A percentile compares a stretch with the other conserved stretches of the same genome.
phyloP scores from a whole-genome alignment of 2,797 vertebrate genomes.

The Borostomias antarcticus region DNA sequence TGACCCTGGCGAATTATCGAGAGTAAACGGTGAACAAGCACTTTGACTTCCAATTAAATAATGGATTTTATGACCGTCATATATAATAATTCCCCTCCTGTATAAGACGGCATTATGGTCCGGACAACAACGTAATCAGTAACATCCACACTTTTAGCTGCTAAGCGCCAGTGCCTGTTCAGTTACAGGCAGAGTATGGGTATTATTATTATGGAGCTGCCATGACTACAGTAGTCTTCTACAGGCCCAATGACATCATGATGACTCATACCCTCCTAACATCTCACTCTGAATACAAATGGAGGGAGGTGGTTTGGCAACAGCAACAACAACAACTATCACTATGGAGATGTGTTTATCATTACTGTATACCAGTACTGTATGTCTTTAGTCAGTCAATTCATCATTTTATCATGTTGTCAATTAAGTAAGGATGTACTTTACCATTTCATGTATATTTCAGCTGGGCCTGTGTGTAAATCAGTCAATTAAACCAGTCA shows the following conservation, averaged over 20 bases:
- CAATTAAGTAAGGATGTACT: background rate
- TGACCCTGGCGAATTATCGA: too few relatives aligned
- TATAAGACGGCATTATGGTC: slow-evolving; percentile 33
- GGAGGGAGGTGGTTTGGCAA: background rate
- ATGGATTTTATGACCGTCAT: too few relatives aligned
- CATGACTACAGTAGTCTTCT: background rate
- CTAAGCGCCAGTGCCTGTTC: background rate
- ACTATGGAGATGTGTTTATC: background rate
- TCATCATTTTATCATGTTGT: background rate
- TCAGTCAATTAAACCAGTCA: background rate
- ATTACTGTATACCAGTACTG: background rate
- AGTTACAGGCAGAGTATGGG: background rate
- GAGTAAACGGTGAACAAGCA: background rate
- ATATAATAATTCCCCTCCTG: slow-evolving; percentile 14
- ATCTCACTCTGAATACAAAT: background rate
- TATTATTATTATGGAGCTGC: background rate
- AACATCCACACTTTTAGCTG: background rate
- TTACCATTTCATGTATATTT: too few relatives aligned
- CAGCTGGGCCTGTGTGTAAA: background rate
- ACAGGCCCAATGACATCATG: slow-evolving; percentile 11
- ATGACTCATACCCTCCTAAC: slow-evolving; percentile 43
- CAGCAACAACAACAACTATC: background rate
- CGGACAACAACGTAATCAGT: background rate
- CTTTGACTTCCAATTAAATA: background rate
- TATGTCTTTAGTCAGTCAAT: background rate